phyloP scores from a whole-genome alignment of 2,797 vertebrate species.

The Rhodeus uyekii region DNA sequence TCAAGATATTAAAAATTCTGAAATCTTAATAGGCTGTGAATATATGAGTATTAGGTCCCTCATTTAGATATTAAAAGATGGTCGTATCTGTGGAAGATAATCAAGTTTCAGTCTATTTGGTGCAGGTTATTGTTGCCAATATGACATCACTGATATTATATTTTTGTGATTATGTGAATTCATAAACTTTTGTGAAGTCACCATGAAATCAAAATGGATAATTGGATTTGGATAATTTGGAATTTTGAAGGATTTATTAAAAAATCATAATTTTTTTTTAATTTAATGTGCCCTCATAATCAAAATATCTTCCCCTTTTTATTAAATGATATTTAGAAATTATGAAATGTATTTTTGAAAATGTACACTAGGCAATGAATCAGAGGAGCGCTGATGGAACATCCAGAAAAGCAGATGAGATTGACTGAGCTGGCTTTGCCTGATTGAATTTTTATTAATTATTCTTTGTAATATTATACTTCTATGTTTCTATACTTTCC shows the following conservation, averaged over 20 bases:
- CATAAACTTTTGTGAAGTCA: too few species aligned
- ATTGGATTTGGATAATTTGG: neutral
- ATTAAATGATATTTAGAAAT: too few species aligned
- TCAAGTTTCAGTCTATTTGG: neutral
- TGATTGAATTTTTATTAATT: neutral
- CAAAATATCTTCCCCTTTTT: neutral
- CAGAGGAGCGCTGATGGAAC: neutral
- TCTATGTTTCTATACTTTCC: neutral
- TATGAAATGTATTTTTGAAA: neutral
- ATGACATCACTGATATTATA: neutral
- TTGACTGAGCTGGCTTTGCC: neutral
- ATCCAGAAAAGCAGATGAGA: neutral
- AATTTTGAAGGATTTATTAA: neutral
- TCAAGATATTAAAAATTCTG: neutral
- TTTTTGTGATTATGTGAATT: neutral
- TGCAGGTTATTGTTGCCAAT: neutral
- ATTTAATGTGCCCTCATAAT: neutral
- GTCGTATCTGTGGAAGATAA: neutral
- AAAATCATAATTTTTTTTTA: neutral
- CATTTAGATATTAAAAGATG: too few species aligned
- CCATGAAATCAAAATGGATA: neutral
- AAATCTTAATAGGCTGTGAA: neutral
- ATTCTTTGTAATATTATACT: constrained; percentile 10
- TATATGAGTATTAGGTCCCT: too few species aligned
- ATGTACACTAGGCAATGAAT: neutral